Percentiles rank a stretch among this genome's conserved stretches.
phyloP scores from a whole-genome alignment of 2,797 vertebrate genomes.

The Macrochelys suwanniensis region DNA sequence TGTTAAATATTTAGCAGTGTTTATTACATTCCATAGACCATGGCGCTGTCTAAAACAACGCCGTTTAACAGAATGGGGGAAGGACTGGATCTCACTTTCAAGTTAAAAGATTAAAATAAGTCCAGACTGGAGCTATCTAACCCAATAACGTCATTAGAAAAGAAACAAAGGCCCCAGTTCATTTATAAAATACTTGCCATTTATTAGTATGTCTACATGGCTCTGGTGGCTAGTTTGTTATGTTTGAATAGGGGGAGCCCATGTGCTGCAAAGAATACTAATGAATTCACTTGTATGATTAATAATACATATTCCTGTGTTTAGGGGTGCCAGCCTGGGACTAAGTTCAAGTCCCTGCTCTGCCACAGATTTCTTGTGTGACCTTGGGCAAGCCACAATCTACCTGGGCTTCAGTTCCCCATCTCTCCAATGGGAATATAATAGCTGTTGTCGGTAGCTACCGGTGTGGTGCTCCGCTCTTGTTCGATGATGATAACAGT shows the following conservation, averaged over 20 bases:
- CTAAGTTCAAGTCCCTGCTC: background rate
- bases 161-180: background rate
- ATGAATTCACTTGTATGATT: background rate
- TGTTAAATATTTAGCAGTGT: slow-evolving; percentile 71
- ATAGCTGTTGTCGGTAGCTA: no score
- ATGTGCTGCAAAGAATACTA: background rate
- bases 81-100: background rate
- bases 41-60: slow-evolving; percentile 29
- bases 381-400: background rate
- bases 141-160: slow-evolving; percentile 49
- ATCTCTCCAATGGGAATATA: background rate
- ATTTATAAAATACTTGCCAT: slow-evolving; percentile 47
- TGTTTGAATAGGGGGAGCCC: slow-evolving; percentile 6
- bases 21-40: slow-evolving; percentile 28
- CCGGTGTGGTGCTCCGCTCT: no score
- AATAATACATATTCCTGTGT: background rate
- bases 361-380: background rate
- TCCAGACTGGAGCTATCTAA: slow-evolving; percentile 32
- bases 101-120: slow-evolving; percentile 40
- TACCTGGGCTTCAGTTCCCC: background rate
- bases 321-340: background rate
- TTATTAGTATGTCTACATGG: background rate
- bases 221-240: background rate
- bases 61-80: slow-evolving; percentile 18
- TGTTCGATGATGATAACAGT: no score